A percentile compares a stretch with the other conserved stretches of the same genome.
Conservation (phyloP, 2,888 invertebrate species). For the Microchrysa polita region DNA sequence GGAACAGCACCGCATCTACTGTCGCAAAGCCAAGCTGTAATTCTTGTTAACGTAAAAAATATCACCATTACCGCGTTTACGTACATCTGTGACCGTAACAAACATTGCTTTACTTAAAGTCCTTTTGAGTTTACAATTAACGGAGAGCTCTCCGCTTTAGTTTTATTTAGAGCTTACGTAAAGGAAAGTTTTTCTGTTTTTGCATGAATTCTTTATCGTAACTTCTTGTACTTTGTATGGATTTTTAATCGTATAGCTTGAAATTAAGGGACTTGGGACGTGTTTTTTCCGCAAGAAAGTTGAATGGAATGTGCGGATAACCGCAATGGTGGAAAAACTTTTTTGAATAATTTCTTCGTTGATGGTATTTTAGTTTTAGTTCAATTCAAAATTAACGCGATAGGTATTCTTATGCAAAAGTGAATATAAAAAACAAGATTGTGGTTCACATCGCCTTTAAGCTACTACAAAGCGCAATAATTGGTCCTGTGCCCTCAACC, state of each 20-base stretch:
- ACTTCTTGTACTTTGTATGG: neutral
- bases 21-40: neutral
- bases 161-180: conserved; percentile 15
- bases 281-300: neutral
- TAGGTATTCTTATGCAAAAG: too few relatives aligned
- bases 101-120: conserved; percentile 20
- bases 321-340: neutral
- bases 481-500: too few relatives aligned
- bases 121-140: conserved; percentile 27
- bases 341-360: neutral
- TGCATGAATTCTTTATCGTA: neutral
- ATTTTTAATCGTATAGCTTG: neutral
- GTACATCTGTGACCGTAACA: conserved; percentile 21
- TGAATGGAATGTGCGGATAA: neutral
- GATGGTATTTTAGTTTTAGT: too few relatives aligned
- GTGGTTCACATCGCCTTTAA: too few relatives aligned
- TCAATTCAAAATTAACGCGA: too few relatives aligned
- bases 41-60: conserved; percentile 10
- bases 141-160: conserved; percentile 14
- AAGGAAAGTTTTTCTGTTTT: neutral
- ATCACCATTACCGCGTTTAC: conserved; percentile 23
- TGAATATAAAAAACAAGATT: too few relatives aligned
- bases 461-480: too few relatives aligned
- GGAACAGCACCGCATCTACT: neutral
- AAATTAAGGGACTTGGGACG: neutral